A percentile compares a stretch with the other conserved stretches of the same genome.
Conservation (phyloP, 1,140 invertebrate genomes). For the Trypoxylus dichotomus region DNA sequence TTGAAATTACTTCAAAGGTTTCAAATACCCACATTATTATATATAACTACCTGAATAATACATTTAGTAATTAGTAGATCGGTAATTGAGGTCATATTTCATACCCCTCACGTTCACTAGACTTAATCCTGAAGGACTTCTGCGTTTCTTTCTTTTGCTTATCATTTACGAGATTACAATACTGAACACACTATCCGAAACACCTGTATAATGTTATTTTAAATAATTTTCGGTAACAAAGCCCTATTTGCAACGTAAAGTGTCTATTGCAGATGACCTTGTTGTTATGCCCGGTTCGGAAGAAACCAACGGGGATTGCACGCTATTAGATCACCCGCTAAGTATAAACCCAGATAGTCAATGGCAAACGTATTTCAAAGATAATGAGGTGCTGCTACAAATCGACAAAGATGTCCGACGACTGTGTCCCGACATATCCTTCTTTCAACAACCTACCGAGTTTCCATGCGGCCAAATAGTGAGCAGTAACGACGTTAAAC, state of each 20-base stretch:
- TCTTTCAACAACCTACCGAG: constrained; percentile 92
- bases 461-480: constrained; percentile 79
- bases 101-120: no score
- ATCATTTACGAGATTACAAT: no score
- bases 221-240: neutral
- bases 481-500: constrained; percentile 71
- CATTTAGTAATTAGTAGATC: no score
- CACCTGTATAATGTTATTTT: no score
- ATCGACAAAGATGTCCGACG: constrained; percentile 97
- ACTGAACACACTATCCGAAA: no score
- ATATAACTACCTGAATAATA: no score
- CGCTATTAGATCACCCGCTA: constrained; percentile 81
- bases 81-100: no score
- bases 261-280: constrained; percentile 69
- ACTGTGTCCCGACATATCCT: constrained; percentile 94
- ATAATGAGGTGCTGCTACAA: constrained; percentile 94
- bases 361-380: constrained; percentile 93
- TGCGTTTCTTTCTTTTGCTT: no score
- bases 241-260: neutral
- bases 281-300: constrained; percentile 72
- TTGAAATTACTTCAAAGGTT: no score
- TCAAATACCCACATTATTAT: no score
- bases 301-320: constrained; percentile 60
- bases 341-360: constrained; percentile 91
- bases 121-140: no score